phyloP scores from a whole-genome alignment of 2,888 invertebrate genomes.

The Noctua fimbriata region DNA sequence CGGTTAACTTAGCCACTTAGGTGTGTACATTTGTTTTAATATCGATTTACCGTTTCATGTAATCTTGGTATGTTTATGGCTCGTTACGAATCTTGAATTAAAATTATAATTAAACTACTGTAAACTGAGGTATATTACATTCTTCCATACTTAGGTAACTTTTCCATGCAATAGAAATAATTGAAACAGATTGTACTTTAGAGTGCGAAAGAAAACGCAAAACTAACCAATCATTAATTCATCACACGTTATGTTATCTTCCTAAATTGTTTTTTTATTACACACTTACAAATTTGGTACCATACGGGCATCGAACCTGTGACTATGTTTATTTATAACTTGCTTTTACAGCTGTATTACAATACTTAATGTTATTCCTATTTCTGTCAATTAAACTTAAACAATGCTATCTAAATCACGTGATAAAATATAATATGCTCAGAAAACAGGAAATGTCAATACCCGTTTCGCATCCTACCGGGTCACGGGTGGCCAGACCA shows the following conservation, averaged over 20 bases:
- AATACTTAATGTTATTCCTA: neutral
- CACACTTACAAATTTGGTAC: neutral
- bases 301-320: neutral
- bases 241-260: neutral
- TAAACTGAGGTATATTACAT: slow-evolving; percentile 1
- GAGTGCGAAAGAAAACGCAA: neutral
- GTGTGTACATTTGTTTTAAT: slow-evolving; percentile 26
- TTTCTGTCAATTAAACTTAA: neutral
- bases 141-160: neutral
- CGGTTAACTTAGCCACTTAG: slow-evolving; percentile 13
- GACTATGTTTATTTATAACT: neutral
- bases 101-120: slow-evolving; percentile 30
- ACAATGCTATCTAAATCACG: neutral
- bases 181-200: neutral
- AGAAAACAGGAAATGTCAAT: slow-evolving; percentile 44
- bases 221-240: neutral
- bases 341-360: neutral
- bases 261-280: neutral
- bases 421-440: slow-evolving; percentile 30
- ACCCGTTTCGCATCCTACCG: slow-evolving; percentile 66
- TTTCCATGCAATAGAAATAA: neutral
- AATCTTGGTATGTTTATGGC: slow-evolving; percentile 39
- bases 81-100: slow-evolving; percentile 39
- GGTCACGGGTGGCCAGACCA: slow-evolving; percentile 70
- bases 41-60: slow-evolving; percentile 27